phyloP scores from a whole-genome alignment of 2,888 invertebrate genomes.

The Harpagoxenus sublaevis region DNA sequence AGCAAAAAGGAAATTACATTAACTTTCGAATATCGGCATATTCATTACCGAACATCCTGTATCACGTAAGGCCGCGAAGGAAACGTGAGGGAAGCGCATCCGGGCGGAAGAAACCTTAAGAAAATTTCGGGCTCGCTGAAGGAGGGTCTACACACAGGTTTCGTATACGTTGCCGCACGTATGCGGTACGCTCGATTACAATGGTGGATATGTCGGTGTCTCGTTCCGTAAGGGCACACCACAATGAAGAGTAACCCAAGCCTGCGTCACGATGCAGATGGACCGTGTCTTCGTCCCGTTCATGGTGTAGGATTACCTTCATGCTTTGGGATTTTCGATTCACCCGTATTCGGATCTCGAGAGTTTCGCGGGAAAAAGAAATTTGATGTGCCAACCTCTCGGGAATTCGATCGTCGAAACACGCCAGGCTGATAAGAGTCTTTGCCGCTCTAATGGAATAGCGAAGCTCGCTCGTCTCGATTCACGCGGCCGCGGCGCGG shows the following conservation, averaged over 20 bases:
- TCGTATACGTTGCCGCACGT: conserved; percentile 17
- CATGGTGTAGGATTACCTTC: conserved; percentile 60
- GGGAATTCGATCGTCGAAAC: conserved; percentile 60
- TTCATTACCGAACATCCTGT: conserved; percentile 13
- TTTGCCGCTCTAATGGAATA: conserved; percentile 27
- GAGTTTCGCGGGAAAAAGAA: conserved; percentile 53
- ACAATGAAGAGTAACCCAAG: conserved; percentile 78
- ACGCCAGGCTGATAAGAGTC: conserved; percentile 11
- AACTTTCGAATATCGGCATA: background rate
- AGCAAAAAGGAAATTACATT: background rate
- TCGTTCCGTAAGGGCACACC: conserved; percentile 79
- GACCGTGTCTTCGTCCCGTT: conserved; percentile 61
- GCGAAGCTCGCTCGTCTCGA: background rate
- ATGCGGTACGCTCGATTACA: conserved; percentile 57
- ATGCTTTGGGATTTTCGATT: conserved; percentile 65
- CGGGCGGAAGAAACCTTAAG: conserved; percentile 66
- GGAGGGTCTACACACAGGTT: conserved; percentile 35
- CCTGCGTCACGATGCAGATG: conserved; percentile 57
- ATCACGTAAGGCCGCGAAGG: background rate
- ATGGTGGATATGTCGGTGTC: conserved; percentile 64
- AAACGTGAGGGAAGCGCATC: conserved; percentile 36
- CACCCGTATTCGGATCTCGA: conserved; percentile 64
- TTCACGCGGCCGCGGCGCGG: background rate
- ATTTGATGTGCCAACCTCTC: conserved; percentile 56
- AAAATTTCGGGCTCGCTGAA: conserved; percentile 55